Base-by-base conservation (phyloP, 2,888 invertebrate species). In the Papilio protenor region DNA sequence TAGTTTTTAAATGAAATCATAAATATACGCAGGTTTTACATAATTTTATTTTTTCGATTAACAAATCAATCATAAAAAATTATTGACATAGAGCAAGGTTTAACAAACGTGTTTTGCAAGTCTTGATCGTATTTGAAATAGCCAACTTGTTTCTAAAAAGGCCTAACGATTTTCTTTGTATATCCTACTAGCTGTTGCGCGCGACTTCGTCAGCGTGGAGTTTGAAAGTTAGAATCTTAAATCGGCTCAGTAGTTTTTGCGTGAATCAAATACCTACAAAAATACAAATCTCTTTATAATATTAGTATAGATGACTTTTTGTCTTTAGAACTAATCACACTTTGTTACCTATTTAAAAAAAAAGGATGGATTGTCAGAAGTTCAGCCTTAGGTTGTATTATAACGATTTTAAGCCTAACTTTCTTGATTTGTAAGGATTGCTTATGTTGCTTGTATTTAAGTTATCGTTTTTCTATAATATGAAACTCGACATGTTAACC, bases 41-140 rank as follows among this genome's bases (percentile, higher is more conserved):
- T 12, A 61, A 61, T 61, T 61, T 61, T 59, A 21, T 64, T 64
- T 64, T 33, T 64, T 64, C 18, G 1, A 64, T 33, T 64, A 59
- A 33, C 64, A 33, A 64, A 33, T 64, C 16, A 33, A 64, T 59
- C 59, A 59, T 33, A 64, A 64, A 64, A 61, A 64, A 33, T 10
- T 71, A 49, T 52, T 71, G 21, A 71, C 49, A 71, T 52, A 23
- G 49, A 66, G 27, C 66, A 55, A 75, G 64, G 72, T 66, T 78
- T 55, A n/a, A 74, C 27, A 75, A 76, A 76, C 75, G 49, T 75
- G 71, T 71, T 75, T 76, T 14, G 47, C 66, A 70, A 76, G 69
- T 64, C 69, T 33, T 45, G 23, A 77, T 72, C 73, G 16, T 61
- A 76, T 72, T 76, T 55, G 75, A 75, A 75, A 55, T 66, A 52